These are phyloP conservation scores for Cephalopterus ornatus DNA, from an alignment of 2,113 vertebrate species.

Conservation along the genomic window DNA sequence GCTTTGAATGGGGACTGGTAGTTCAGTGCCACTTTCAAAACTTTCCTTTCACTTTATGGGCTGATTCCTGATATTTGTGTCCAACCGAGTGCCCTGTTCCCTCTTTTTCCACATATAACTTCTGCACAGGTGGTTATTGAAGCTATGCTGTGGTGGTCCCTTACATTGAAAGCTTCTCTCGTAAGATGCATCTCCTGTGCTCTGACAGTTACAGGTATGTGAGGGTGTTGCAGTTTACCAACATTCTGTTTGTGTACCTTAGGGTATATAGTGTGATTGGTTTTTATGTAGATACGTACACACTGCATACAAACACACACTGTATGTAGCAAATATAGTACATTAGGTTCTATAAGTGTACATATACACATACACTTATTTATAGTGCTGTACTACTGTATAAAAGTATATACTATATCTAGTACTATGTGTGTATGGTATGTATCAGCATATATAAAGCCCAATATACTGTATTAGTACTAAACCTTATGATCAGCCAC, in stretches of 20 bases:
- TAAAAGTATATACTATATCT: not conserved
- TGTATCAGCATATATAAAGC: not conserved
- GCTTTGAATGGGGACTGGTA: accelerated
- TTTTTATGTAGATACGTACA: not conserved
- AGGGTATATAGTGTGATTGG: accelerated
- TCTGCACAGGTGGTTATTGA: not conserved
- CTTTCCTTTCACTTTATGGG: not conserved
- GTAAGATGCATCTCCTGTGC: not conserved
- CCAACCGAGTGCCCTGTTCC: accelerated
- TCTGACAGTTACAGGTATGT: not conserved
- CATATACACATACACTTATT: not conserved
- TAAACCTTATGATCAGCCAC: not conserved
- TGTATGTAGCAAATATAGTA: not conserved
- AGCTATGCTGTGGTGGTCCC: not conserved
- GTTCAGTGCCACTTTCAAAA: not conserved
- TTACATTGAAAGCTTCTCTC: not conserved
- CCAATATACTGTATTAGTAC: not conserved
- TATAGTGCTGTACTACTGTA: not conserved
- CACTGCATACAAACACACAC: not conserved
- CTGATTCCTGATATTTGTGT: accelerated
- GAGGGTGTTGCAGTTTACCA: not conserved
- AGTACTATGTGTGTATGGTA: not conserved
- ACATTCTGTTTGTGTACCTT: not conserved
- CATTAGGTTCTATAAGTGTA: not conserved
- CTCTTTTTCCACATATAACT: accelerated